A percentile compares a stretch with the other conserved stretches of the same genome.
These are phyloP conservation scores for Drosophila yakuba DNA, from an alignment of 1,140 invertebrate species.

Conservation along the genomic window DNA sequence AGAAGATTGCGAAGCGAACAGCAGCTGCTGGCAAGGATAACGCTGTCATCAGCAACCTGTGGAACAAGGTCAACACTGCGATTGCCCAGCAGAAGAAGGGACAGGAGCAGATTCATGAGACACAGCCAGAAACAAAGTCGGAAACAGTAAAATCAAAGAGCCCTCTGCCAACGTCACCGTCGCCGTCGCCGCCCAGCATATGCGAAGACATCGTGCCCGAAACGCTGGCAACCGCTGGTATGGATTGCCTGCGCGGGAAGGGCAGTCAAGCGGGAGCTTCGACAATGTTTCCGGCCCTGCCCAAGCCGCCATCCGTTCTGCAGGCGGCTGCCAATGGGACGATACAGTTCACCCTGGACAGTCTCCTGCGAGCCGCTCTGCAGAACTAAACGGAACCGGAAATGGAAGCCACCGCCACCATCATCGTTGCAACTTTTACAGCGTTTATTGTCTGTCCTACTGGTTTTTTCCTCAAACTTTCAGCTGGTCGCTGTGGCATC, in stretches of 20 bases:
- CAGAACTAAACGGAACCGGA: conserved; percentile 59
- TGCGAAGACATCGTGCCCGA: conserved; percentile 18
- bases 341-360: conserved; percentile 66
- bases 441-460: conserved; percentile 2
- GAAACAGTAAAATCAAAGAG: conserved; percentile 9
- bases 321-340: conserved; percentile 68
- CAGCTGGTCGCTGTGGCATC: conserved; percentile 28
- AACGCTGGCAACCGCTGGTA: conserved; percentile 15
- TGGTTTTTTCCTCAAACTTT: conserved; percentile 13
- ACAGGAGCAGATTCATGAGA: background rate
- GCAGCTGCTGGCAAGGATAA: conserved; percentile 64
- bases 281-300: conserved; percentile 62
- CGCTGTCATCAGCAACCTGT: conserved; percentile 62
- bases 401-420: conserved; percentile 22
- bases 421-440: conserved; percentile 27
- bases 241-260: conserved; percentile 60
- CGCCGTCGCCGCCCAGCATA: conserved; percentile 47
- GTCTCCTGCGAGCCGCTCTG: conserved; percentile 71
- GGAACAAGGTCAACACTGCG: conserved; percentile 68
- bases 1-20: conserved; percentile 74
- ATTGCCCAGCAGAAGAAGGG: conserved; percentile 46
- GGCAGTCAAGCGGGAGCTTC: conserved; percentile 42
- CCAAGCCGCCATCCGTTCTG: conserved; percentile 69
- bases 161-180: conserved; percentile 23
- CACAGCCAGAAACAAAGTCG: background rate